These are phyloP conservation scores for Apodemia duryi DNA, from an alignment of 2,888 invertebrate species.

Conservation along the genomic window DNA sequence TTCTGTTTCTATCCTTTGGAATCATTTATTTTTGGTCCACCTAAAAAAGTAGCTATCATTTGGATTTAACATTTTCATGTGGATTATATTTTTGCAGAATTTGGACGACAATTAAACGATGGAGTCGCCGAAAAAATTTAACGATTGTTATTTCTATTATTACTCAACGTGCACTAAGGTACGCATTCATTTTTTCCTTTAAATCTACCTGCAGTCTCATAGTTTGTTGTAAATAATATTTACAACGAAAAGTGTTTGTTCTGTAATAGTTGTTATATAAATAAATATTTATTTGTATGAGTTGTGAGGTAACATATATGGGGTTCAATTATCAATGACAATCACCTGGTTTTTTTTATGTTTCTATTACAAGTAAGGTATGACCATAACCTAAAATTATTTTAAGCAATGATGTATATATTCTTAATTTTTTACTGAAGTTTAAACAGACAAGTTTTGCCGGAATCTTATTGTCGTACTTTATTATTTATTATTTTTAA, in stretches of 20 bases:
- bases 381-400: background rate
- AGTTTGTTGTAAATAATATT: background rate
- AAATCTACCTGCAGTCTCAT: background rate
- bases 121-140: slow-evolving; percentile 87
- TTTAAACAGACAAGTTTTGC: no score
- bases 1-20: background rate
- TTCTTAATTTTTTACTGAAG: no score
- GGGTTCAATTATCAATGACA: background rate
- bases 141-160: slow-evolving; percentile 94
- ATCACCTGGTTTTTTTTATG: background rate
- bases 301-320: slow-evolving; percentile 1
- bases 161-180: slow-evolving; percentile 93
- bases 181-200: slow-evolving; percentile 37
- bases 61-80: slow-evolving; percentile 45
- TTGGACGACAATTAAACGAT: slow-evolving; percentile 53
- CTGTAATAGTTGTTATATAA: slow-evolving; percentile 18
- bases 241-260: background rate
- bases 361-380: background rate
- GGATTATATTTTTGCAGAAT: slow-evolving; percentile 26
- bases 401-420: no score
- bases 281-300: slow-evolving; percentile 19
- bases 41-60: slow-evolving; percentile 47
- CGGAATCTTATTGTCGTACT: no score
- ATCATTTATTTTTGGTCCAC: slow-evolving; percentile 55
- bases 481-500: no score